Percentiles rank a stretch among this genome's conserved stretches.
phyloP scores from a whole-genome alignment of 2,113 vertebrate genomes.

The Callocephalon fimbriatum region DNA sequence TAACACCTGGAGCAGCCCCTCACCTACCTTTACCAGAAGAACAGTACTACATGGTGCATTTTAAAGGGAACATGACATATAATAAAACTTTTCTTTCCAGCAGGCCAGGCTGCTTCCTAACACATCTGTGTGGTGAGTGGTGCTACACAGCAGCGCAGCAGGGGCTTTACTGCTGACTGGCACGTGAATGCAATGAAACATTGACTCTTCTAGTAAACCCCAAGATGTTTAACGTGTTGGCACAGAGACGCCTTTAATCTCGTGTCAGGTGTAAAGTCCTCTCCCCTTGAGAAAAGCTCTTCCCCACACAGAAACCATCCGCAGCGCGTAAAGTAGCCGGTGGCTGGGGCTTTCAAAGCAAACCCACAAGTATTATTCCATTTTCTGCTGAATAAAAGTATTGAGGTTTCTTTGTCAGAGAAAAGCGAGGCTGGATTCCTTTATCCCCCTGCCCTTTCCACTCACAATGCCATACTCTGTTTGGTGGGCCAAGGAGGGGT shows the following conservation, averaged over 20 bases:
- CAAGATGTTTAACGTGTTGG: neutral
- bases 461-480: conserved; percentile 51
- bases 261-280: neutral
- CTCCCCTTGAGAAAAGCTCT: neutral
- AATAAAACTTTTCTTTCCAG: neutral
- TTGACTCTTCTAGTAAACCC: neutral
- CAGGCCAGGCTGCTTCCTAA: neutral
- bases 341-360: neutral
- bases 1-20: neutral
- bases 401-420: conserved; percentile 47
- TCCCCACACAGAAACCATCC: neutral
- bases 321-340: neutral
- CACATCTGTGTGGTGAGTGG: neutral
- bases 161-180: neutral
- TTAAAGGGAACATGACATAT: neutral
- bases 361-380: neutral
- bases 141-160: accelerated
- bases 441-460: conserved; percentile 5
- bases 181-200: neutral
- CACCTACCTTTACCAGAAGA: no score
- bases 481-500: conserved; percentile 24
- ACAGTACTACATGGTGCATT: accelerated
- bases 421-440: conserved; percentile 9
- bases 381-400: conserved; percentile 24
- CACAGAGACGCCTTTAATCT: conserved; percentile 1